Evolutionary conservation across 1,140 invertebrate genomes (phyloP), one percentile per base, ranked within the genome.

Genomic region (Drosophila setifemur): DNA sequence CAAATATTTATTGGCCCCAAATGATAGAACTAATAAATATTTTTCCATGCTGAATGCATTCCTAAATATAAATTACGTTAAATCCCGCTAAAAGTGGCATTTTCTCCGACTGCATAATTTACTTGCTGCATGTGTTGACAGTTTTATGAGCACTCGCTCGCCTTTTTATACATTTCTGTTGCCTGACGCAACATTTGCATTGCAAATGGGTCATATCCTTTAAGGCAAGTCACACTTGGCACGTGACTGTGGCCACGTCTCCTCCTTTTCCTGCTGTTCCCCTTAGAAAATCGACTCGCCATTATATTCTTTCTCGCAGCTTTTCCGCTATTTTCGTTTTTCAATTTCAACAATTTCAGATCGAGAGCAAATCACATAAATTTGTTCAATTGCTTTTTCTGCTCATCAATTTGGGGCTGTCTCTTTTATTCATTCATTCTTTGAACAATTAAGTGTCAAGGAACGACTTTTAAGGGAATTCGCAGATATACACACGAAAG

Each of bases 131-230:
- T 63, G 52, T 54, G 68, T 50, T 53, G 78, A 82, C 68, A 77
- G 28, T 43, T 83, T 83, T 77, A 77, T 78, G 61, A 39, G 67
- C 45, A 48, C 19, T 66, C 28, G 29, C 43, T 55, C 52, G 14
- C 3, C 12, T 47, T 42, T 8, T 25, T 6, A 12, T 7, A 2
- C 48, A 29, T 29, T 18, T 18, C 52, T 40, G 48, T 70, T 43
- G 54, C 68, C 70, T 58, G 48, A 28, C 54, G 47, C 48, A 52
- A 43, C 63, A 83, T 83, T 83, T 83, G 79, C 79, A 83, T 67
- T 83, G 79, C 79, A 83, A 83, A 83, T 85, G 64, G 54, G 39
- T 63, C 70, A 71, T 73, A 77, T 77, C 73, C 78, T 83, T 77
- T 73, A 44, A 68, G 33, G 54, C 43, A 81, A 81, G 76, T 70